These are phyloP conservation scores for Corbicula japonica DNA, from an alignment of 2,888 invertebrate species.

Conservation along the genomic window DNA sequence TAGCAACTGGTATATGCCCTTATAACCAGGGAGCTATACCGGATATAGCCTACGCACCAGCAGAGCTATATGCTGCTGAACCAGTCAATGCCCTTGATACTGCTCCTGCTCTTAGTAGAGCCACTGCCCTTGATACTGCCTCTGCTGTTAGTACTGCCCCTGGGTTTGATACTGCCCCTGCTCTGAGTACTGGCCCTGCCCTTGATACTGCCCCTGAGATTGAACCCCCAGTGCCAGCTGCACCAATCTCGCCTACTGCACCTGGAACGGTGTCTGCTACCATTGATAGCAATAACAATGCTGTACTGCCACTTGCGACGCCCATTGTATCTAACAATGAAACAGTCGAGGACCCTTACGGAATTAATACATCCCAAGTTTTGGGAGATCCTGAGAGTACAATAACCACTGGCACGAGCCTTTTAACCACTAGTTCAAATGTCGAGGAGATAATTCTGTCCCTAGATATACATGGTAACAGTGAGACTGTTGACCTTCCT, in stretches of 20 bases:
- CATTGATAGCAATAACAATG: slow-evolving; percentile 50
- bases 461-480: not conserved
- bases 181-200: not conserved
- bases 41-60: slow-evolving; percentile 3
- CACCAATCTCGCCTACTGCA: slow-evolving; percentile 32
- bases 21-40: slow-evolving; percentile 25
- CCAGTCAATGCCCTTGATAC: too few relatives aligned
- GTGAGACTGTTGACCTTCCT: slow-evolving; percentile 8
- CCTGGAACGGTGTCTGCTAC: slow-evolving; percentile 41
- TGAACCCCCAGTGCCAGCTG: not conserved
- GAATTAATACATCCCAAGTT: not conserved
- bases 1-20: slow-evolving; percentile 23
- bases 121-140: not conserved
- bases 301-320: slow-evolving; percentile 41
- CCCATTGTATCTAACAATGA: slow-evolving; percentile 32
- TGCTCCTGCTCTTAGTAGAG: not conserved
- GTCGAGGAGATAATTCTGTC: not conserved
- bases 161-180: not conserved
- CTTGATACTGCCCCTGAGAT: not conserved
- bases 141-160: not conserved
- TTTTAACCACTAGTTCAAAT: not conserved
- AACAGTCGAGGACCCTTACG: too few relatives aligned
- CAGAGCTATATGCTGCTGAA: slow-evolving; percentile 9
- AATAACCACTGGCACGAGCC: not conserved
- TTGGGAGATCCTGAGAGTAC: not conserved